Base-by-base conservation (phyloP, 2,113 vertebrate genomes). In the Melierax canorus region DNA sequence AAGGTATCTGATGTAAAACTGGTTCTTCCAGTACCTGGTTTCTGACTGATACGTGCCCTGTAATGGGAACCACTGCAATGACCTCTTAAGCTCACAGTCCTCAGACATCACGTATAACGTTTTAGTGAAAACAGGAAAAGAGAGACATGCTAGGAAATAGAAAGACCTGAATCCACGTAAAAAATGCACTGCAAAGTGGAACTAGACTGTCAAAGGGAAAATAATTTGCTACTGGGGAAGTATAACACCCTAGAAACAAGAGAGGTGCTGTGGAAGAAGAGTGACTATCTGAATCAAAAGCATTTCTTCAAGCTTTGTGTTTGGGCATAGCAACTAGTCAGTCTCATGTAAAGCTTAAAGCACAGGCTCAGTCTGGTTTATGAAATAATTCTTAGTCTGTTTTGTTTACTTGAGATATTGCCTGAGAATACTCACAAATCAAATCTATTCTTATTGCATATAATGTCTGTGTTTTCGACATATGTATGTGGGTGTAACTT, bases 51-150 rank as follows among this genome's bases (percentile, higher is more conserved):
- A 55, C 21, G 19, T n/a, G n/a, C 14, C 16, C 48, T 75, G 50
- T 58, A 46, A 30, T 18, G 4, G 15, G 36, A 64, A 45, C 9
- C 9, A 15, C 23, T 71, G 34, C 34, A 64, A 27, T 39, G 41
- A 21, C 36, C 12, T 43, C 53, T 43, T 75, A 34, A 56, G 13
- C 48, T 64, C 82, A 34, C 17, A 68, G 51, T 59, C 45, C 10
- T 71, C 38, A 2, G 4, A 29, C 7, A 16, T 38, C 6, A 30
- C 0, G 0, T 16, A 12, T 4, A 36, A 20, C 10, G 2, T 59
- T 62, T 48, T 38, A 55, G 11, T 51, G 64, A 62, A 77, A 94
- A 36, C 5, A 48, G 36, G 39, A 72, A 34, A 18, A 51, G 15
- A 72, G 34, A 50, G 9, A 66, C 13, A 51, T 64, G 18, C 6